Conservation (phyloP, 2,888 invertebrate species). For the Sinopyrophorus schimmeli region DNA sequence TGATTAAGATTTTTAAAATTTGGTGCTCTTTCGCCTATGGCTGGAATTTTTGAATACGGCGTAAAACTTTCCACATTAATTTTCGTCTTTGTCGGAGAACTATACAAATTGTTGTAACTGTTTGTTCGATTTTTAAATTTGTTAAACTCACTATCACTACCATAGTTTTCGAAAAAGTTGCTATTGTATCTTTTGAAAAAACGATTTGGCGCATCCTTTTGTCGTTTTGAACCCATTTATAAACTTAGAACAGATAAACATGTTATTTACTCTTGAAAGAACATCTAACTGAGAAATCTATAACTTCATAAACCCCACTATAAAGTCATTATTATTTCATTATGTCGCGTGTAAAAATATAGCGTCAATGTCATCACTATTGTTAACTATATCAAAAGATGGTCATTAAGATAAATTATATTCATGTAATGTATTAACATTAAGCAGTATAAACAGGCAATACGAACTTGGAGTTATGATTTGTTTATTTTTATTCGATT, state of each 20-base stretch:
- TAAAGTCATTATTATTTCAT: conserved; percentile 10
- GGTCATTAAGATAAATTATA: not conserved
- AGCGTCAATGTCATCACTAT: conserved; percentile 7
- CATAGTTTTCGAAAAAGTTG: conserved; percentile 10
- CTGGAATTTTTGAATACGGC: conserved; percentile 24
- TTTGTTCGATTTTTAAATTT: conserved; percentile 3
- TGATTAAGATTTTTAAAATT: conserved; percentile 14
- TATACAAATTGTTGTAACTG: conserved; percentile 5
- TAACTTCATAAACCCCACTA: not conserved
- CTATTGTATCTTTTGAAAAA: conserved; percentile 13
- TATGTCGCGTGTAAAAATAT: conserved; percentile 5
- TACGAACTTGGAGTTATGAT: too few species aligned
- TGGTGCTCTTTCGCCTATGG: conserved; percentile 19
- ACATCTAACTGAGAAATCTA: conserved; percentile 1
- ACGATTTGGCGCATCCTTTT: conserved; percentile 10
- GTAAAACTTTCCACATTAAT: conserved; percentile 16
- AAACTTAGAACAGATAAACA: conserved; percentile 3
- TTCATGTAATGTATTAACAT: too few species aligned
- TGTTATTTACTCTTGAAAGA: not conserved
- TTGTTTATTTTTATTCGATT: too few species aligned
- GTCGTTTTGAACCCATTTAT: conserved; percentile 18
- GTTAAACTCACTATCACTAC: conserved; percentile 9
- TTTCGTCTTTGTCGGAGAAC: conserved; percentile 5
- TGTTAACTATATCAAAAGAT: not conserved
- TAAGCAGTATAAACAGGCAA: too few species aligned